Evolutionary conservation across 1,140 invertebrate genomes (phyloP), one percentile per base, ranked within the genome.

Genomic region (Gryllus bimaculatus): DNA sequence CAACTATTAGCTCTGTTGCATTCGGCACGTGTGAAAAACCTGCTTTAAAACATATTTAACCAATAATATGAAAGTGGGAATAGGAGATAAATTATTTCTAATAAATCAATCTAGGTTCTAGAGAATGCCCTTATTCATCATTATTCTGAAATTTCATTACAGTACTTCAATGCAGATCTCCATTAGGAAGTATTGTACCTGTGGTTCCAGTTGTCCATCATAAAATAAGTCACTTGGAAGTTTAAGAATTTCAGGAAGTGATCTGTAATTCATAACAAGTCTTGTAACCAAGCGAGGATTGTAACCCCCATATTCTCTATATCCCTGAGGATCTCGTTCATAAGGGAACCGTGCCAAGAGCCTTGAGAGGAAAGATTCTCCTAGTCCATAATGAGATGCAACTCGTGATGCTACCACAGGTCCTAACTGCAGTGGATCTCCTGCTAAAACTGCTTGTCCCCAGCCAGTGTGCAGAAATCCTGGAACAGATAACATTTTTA

Each of bases 391-490:
- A 12, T 88, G 84, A 21, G 83, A 83, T 0, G 92, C 91, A 79
- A 90, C 86, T 75, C 86, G 87, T 49, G 93, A 95, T 79, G 90
- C 85, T 8, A 96, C 85, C 8, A 97, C 90, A 10, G 96, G 94
- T 0, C 96, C 96, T 49, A 98, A 88, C 85, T 99, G 97, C 84
- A 92, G 88, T 18, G 95, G 96, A 89, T 98, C 97, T 8, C 97
- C 97, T 80, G 95, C 94, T 7, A 98, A 85, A 80, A 98, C 87
- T 8, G 96, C 89, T 86, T 93, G 92, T 4, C 91, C 90, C 81
- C 85, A 83, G 13, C 87, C 81, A 80, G 87, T 87, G 78, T 86
- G 84, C 47, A 87, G 78, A 73, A 83, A 80, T 75, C 48, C 79
- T 82, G 82, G 26, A 39, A 39, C 26, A 39, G 26, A 39, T 39